These are phyloP conservation scores for Dugesia japonica DNA, from an alignment of 2,888 invertebrate genomes.

Conservation along the genomic window DNA sequence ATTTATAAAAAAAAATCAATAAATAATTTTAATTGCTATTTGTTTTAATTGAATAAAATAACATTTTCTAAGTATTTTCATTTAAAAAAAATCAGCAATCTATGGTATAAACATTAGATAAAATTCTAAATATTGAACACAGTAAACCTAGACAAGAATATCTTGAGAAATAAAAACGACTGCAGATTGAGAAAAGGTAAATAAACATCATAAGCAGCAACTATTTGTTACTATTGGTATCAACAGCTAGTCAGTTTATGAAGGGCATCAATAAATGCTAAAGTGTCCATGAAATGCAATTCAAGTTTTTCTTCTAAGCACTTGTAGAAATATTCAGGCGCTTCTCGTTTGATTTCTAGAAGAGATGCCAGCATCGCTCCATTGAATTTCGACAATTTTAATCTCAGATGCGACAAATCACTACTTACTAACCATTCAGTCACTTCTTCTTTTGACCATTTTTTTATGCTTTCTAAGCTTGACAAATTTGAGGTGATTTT, in stretches of 20 bases:
- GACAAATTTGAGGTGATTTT: not conserved
- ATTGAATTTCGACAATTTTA: conserved; percentile 39
- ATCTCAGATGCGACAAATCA: conserved; percentile 9
- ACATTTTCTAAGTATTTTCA: not conserved
- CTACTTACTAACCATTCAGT: conserved; percentile 20
- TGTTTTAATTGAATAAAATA: too few relatives aligned
- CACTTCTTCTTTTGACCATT: conserved; percentile 13
- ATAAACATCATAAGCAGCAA: conserved; percentile 20
- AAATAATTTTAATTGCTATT: too few relatives aligned
- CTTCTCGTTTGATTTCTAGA: conserved; percentile 40
- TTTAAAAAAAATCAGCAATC: conserved; percentile 20
- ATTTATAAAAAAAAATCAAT: too few relatives aligned
- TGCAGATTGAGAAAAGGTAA: conserved; percentile 20
- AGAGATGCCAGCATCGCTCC: conserved; percentile 40
- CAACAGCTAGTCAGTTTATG: conserved; percentile 35
- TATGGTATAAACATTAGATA: conserved; percentile 13
- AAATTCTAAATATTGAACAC: conserved; percentile 14
- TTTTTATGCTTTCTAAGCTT: not conserved
- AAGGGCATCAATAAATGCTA: conserved; percentile 40
- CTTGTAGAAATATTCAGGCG: conserved; percentile 42
- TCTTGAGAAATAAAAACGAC: conserved; percentile 16
- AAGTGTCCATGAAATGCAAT: conserved; percentile 40
- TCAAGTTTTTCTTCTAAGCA: conserved; percentile 40
- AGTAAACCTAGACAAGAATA: conserved; percentile 20
- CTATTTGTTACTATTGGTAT: not conserved